These are phyloP conservation scores for Prosapia bicincta DNA, from an alignment of 2,888 invertebrate genomes.

Conservation along the genomic window DNA sequence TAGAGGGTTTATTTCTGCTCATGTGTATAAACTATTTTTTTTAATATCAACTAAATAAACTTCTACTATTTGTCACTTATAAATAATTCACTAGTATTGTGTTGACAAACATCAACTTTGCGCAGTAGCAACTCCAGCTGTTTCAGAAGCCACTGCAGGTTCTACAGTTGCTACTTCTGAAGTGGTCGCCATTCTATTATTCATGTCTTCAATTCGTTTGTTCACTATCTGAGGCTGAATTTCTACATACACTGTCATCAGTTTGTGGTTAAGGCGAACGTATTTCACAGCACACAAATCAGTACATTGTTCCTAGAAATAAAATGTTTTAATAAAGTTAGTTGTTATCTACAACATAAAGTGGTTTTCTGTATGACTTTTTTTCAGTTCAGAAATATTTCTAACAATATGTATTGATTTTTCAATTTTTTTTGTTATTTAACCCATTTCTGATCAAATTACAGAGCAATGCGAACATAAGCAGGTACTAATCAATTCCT, in stretches of 20 bases:
- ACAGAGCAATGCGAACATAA: too few relatives aligned
- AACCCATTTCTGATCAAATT: too few relatives aligned
- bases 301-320: conserved; percentile 52
- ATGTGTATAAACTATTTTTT: background rate
- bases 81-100: background rate
- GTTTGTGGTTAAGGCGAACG: conserved; percentile 56
- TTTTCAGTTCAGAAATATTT: too few relatives aligned
- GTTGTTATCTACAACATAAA: too few relatives aligned
- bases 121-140: conserved; percentile 2
- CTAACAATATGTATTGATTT: too few relatives aligned
- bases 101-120: conserved; percentile 26
- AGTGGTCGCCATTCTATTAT: conserved; percentile 40
- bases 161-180: background rate
- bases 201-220: conserved; percentile 51
- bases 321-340: too few relatives aligned
- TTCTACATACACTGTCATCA: conserved; percentile 59
- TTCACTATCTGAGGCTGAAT: conserved; percentile 54
- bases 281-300: conserved; percentile 56
- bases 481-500: too few relatives aligned
- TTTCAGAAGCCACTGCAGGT: background rate
- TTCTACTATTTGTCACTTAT: background rate
- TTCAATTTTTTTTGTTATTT: too few relatives aligned
- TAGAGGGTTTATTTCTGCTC: background rate
- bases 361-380: too few relatives aligned
- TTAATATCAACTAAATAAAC: background rate